Base-by-base conservation (phyloP, 2,797 vertebrate species). In the Yasuhikotakia modesta region DNA sequence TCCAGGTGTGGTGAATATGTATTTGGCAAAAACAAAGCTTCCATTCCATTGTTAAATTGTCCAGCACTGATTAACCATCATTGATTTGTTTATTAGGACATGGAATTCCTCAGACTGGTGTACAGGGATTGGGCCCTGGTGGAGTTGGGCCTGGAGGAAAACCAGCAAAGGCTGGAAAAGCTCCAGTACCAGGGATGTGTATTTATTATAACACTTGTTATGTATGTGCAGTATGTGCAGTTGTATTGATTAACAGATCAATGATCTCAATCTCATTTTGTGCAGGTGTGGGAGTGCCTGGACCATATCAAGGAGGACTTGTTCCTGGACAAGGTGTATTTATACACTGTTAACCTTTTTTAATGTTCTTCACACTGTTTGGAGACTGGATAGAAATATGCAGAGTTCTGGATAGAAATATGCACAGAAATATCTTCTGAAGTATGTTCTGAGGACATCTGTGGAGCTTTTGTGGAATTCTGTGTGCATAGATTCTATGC, bases 261-360 rank as follows among this genome's bases (percentile, higher is more conserved):
- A 17, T 30, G 30, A 21, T 3, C 22, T 21, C 53, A 16, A 3
- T 4, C 66, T 70, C 8, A 69, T 63, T 81, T 83, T 60, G 74
- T 81, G 4, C 89, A 99, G 97, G 97, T 82, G 95, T 96, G 78
- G 96, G 96, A 21, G 91, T 99, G 24, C 97, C 96, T 75, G 97
- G 96, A 80, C 95, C 94, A 53, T 97, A 95, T 78, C 97, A 98
- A 5, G 96, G 95, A 0, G 96, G 96, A 0, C 85, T 96, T 61
- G 91, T 96, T 30, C 95, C 96, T 5, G 96, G 95, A 0, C 84
- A 95, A 94, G 97, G 97, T 98, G 81, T 81, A 85, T 79, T 17
- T 22, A 52, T 79, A 68, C 73, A 30, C 19, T 63, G 17, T 39
- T 76, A 78, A 12, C 55, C 8, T 83, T 60, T 65, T 60, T 0